phyloP scores from a whole-genome alignment of 2,797 vertebrate species.

The Spatula versicolor region DNA sequence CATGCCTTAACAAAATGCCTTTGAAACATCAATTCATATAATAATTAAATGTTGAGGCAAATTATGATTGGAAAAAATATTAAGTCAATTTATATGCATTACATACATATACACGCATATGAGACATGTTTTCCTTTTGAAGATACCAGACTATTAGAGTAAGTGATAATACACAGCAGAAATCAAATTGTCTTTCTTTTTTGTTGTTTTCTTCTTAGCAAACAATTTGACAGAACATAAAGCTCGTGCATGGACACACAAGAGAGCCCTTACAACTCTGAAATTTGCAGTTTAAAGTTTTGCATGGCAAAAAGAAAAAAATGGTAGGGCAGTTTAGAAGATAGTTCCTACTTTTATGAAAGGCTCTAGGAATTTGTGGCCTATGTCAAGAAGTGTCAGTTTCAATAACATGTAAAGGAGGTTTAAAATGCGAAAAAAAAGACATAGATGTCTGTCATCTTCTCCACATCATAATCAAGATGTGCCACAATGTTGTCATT shows the following conservation, averaged over 20 bases:
- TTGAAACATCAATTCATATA: background rate
- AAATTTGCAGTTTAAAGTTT: background rate
- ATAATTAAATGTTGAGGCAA: background rate
- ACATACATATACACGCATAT: background rate
- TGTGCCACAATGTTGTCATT: background rate
- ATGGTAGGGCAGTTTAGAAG: background rate
- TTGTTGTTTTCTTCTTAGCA: background rate
- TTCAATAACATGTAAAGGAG: background rate
- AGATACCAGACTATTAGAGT: background rate
- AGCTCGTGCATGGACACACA: background rate
- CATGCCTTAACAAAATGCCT: background rate
- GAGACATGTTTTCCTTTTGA: background rate
- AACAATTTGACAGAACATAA: background rate
- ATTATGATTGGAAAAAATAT: background rate
- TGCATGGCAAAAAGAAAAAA: background rate
- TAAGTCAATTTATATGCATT: background rate
- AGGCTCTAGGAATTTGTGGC: background rate
- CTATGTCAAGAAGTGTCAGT: background rate
- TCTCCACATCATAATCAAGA: background rate
- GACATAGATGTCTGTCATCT: background rate
- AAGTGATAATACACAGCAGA: background rate
- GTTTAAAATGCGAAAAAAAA: background rate
- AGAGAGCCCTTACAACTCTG: background rate
- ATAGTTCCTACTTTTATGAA: background rate
- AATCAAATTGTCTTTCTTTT: background rate